Base-by-base conservation (phyloP, 2,888 invertebrate genomes). In the Stomorhina lunata region DNA sequence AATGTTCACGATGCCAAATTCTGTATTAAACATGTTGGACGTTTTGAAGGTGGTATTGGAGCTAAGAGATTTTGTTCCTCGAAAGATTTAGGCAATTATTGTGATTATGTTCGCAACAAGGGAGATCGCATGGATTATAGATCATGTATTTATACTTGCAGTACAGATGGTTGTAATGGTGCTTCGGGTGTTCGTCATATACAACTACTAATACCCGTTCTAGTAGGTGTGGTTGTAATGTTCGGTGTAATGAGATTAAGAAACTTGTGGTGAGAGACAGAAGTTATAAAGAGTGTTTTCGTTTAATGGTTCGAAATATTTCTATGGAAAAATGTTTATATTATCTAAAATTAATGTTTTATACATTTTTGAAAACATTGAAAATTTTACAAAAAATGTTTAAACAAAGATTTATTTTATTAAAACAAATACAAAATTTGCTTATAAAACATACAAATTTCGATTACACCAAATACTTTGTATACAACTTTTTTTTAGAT, bases 1-100 rank as follows among this genome's bases (percentile, higher is more conserved):
- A 92, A 93, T 79, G 96, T 98, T 80, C 96, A 96, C 90, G 95
- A 94, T 85, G 97, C 98, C 15, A 93, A 94, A 87, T 98, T 94
- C 91, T 99, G 99, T 91, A 94, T 99, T 86, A 99, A 99, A 92
- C 96, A 97, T 88, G 95, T 96, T 80, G 98, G 98, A 84, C 94
- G 98, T 89, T 96, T 93, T 87, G 97, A 96, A 95, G 97, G 96
- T 92, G 96, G 97, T 22, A 95, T 97, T 83, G 97, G 97, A 55
- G 96, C 97, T 37, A 95, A 95, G 87, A 93, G 98, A 84, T 97
- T 94, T 88, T 98, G 98, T 90, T 97, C 97, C 1, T 94, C 97
- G 0, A 92, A 95, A 87, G 95, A 97, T 90, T 92, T 97, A 87
- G 97, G 97, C 15, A 97, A 96, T 90, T 97, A 96, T 87, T 98